phyloP scores from a whole-genome alignment of 2,113 vertebrate genomes.

The Emydocephalus ijimae region DNA sequence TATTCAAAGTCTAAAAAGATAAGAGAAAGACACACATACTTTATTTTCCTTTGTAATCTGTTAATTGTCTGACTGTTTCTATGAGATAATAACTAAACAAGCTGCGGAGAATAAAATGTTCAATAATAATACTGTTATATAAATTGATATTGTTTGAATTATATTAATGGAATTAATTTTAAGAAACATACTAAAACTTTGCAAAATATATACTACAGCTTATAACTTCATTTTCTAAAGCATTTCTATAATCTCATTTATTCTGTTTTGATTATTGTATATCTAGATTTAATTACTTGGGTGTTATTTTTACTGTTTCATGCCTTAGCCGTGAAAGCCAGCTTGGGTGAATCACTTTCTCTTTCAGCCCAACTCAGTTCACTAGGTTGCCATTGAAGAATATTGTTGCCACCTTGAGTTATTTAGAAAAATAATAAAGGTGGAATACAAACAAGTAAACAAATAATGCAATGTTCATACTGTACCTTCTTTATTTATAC shows the following conservation, averaged over 20 bases:
- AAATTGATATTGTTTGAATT: background rate
- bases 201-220: background rate
- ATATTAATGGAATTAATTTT: background rate
- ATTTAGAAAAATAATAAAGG: background rate
- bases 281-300: background rate
- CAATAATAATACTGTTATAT: background rate
- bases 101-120: background rate
- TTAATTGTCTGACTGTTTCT: background rate
- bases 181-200: background rate
- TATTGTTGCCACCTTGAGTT: background rate
- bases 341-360: background rate
- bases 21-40: too few species aligned
- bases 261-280: background rate
- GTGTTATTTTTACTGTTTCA: background rate
- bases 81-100: conserved; percentile 1
- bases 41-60: background rate
- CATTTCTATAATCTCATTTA: background rate
- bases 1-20: background rate
- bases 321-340: background rate
- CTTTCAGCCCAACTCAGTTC: background rate
- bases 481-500: background rate
- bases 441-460: background rate
- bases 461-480: background rate
- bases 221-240: background rate
- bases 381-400: background rate